Percentiles rank a stretch among this genome's conserved stretches.
Conservation (phyloP, 2,888 invertebrate species). For the Caradrina clavipalpis region DNA sequence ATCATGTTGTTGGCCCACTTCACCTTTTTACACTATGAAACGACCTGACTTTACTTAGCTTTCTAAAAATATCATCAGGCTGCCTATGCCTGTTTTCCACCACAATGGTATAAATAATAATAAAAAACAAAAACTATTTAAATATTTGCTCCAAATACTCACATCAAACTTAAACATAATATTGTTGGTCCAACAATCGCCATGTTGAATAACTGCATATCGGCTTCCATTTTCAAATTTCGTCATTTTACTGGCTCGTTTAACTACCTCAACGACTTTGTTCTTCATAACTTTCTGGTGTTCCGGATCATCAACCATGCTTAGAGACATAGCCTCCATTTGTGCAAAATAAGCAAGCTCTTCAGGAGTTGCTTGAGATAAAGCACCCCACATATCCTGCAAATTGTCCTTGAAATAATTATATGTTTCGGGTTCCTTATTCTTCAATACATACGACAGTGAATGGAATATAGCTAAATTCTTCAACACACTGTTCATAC, state of each 20-base stretch:
- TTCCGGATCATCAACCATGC: conserved; percentile 61
- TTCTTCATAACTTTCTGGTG: conserved; percentile 62
- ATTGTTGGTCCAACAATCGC: conserved; percentile 78
- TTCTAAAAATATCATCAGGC: too few species aligned
- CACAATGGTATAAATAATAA: too few species aligned
- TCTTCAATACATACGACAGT: conserved; percentile 73
- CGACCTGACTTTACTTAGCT: too few species aligned
- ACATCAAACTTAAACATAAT: conserved; percentile 72
- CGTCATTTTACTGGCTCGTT: conserved; percentile 41
- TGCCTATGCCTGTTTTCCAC: too few species aligned
- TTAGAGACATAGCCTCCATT: conserved; percentile 50
- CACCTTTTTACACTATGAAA: too few species aligned
- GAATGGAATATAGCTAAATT: conserved; percentile 75
- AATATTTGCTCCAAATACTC: conserved; percentile 35
- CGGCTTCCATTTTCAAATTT: conserved; percentile 61
- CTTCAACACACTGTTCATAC: conserved; percentile 69
- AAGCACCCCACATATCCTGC: conserved; percentile 54
- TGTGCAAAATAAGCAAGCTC: conserved; percentile 20
- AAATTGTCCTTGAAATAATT: conserved; percentile 58
- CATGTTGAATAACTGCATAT: conserved; percentile 72
- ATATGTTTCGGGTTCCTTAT: conserved; percentile 68
- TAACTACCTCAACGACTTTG: conserved; percentile 34
- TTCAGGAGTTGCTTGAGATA: neutral
- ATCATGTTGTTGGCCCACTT: too few species aligned
- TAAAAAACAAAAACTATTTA: too few species aligned